phyloP scores from a whole-genome alignment of 1,140 invertebrate genomes.

The Calephelis virginiensis region DNA sequence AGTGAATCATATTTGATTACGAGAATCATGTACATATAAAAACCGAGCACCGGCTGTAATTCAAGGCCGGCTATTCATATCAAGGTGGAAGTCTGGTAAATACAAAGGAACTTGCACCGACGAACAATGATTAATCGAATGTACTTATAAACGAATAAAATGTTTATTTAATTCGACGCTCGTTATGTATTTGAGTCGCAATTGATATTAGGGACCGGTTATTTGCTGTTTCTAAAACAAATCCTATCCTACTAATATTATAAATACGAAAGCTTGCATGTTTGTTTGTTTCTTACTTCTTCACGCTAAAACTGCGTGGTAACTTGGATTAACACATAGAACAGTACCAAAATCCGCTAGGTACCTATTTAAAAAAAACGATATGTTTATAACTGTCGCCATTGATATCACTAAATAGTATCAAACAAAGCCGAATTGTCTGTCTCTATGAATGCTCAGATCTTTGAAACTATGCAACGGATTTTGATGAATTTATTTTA shows the following conservation, averaged over 20 bases:
- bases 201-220: background rate
- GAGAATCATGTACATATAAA: slow-evolving; percentile 23
- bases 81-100: slow-evolving; percentile 22
- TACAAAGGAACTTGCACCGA: slow-evolving; percentile 7
- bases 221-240: background rate
- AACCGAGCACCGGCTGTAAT: background rate
- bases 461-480: too few species aligned
- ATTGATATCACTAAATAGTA: too few species aligned
- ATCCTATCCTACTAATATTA: background rate
- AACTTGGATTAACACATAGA: too few species aligned
- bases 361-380: too few species aligned
- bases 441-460: too few species aligned
- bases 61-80: slow-evolving; percentile 27
- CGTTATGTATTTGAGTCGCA: background rate
- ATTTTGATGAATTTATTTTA: too few species aligned
- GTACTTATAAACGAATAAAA: slow-evolving; percentile 1
- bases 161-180: background rate
- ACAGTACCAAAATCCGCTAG: too few species aligned
- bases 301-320: too few species aligned
- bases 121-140: slow-evolving; percentile 14
- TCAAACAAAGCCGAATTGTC: too few species aligned
- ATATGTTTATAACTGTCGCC: too few species aligned
- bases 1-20: slow-evolving; percentile 35
- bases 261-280: too few species aligned
- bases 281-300: too few species aligned